Percentiles rank a stretch among this genome's conserved stretches.
These are phyloP conservation scores for Cryptomyrus ogoouensis DNA, from an alignment of 2,113 vertebrate genomes.

Conservation along the genomic window DNA sequence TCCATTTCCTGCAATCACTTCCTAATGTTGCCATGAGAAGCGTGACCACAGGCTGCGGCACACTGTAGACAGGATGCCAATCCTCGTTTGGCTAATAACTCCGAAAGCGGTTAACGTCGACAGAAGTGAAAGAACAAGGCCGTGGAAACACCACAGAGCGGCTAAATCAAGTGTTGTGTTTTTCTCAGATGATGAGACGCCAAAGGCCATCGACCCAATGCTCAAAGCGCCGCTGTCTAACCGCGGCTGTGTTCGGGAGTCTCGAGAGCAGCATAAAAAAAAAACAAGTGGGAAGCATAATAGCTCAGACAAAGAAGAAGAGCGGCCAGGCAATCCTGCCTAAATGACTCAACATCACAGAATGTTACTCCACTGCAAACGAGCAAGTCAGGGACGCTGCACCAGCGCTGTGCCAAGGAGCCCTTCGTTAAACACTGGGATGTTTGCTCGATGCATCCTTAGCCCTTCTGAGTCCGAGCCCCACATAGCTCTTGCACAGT, in stretches of 20 bases:
- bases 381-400: background rate
- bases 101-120: background rate
- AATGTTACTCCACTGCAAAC: background rate
- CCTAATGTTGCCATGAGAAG: background rate
- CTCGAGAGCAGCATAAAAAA: background rate
- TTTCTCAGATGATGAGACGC: background rate
- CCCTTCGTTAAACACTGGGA: background rate
- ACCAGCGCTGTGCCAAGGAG: background rate
- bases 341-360: background rate
- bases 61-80: background rate
- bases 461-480: background rate
- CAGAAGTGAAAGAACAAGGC: background rate
- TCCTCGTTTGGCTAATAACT: background rate
- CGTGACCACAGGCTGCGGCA: background rate
- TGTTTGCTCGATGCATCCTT: background rate
- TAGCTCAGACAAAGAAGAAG: background rate
- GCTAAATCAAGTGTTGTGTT: background rate
- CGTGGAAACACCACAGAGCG: background rate
- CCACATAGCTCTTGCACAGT: background rate
- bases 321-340: background rate
- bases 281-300: background rate
- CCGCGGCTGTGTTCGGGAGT: background rate
- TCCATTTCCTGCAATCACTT: background rate
- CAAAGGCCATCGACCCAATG: background rate
- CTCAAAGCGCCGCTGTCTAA: background rate